Percentiles rank a stretch among this genome's conserved stretches.
Evolutionary conservation across 2,113 vertebrate species (phyloP).

Genomic region (Pimephales promelas): DNA sequence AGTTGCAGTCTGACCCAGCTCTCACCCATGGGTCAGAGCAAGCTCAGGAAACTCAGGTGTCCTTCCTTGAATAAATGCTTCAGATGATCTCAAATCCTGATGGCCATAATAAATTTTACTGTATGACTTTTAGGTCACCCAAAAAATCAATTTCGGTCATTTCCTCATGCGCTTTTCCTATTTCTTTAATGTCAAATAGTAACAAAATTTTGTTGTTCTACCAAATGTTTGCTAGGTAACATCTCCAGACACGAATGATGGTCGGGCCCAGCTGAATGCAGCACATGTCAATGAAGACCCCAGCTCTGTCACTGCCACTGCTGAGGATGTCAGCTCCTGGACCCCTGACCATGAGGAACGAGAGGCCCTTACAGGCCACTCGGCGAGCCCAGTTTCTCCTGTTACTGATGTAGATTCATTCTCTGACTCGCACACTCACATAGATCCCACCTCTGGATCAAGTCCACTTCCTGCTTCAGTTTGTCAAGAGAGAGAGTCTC

Average conservation of each 20-base stretch:
- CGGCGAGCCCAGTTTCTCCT: slow-evolving; percentile 40
- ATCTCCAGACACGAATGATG: slow-evolving; percentile 37
- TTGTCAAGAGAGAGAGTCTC: slow-evolving; percentile 45
- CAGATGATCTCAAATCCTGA: background rate
- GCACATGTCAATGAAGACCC: background rate
- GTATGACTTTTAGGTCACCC: background rate
- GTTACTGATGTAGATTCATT: slow-evolving; percentile 64
- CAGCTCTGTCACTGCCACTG: background rate
- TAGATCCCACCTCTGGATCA: slow-evolving; percentile 62
- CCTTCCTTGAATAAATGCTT: background rate
- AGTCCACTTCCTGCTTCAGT: slow-evolving; percentile 44
- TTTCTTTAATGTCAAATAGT: background rate
- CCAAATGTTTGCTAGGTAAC: slow-evolving; percentile 40
- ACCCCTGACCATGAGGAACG: slow-evolving; percentile 36
- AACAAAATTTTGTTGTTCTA: background rate
- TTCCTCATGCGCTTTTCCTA: background rate
- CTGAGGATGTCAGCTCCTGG: slow-evolving; percentile 44
- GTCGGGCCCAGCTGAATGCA: slow-evolving; percentile 9
- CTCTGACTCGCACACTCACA: slow-evolving; percentile 71
- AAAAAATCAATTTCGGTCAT: background rate
- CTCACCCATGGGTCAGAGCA: background rate
- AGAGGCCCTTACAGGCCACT: slow-evolving; percentile 47
- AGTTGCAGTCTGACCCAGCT: background rate
- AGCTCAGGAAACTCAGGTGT: slow-evolving; percentile 39
- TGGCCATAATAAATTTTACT: background rate